Conservation (phyloP, 2,113 vertebrate genomes). For the Indri indri region DNA sequence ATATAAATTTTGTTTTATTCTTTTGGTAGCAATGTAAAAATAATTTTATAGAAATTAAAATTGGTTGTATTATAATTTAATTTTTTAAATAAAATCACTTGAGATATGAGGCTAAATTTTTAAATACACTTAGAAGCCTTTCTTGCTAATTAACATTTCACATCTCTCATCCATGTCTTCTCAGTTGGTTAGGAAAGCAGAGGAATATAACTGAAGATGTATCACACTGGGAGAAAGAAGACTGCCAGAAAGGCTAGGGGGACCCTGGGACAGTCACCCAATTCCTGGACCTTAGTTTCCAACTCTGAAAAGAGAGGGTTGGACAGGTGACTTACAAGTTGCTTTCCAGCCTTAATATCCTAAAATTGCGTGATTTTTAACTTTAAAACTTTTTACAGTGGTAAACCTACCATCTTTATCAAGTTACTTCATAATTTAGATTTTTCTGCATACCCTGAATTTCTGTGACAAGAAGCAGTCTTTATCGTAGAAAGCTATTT, state of each 20-base stretch:
- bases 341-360: not conserved
- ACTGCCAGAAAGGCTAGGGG: not conserved
- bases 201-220: not conserved
- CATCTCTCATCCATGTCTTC: not conserved
- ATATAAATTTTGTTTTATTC: not conserved
- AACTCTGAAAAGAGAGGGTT: not conserved
- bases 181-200: not conserved
- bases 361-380: not conserved
- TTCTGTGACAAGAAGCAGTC: not conserved
- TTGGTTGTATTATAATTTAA: not conserved
- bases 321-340: not conserved
- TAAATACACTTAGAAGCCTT: not conserved
- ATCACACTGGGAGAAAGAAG: not conserved
- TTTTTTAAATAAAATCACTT: not conserved
- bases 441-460: not conserved
- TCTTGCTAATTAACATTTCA: not conserved
- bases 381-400: not conserved
- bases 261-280: too few relatives aligned
- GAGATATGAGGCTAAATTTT: not conserved
- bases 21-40: slow-evolving; percentile 26
- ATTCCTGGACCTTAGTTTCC: not conserved
- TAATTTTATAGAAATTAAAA: not conserved
- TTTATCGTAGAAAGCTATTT: not conserved
- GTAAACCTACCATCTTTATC: slow-evolving; percentile 4
- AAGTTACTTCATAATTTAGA: not conserved